Evolutionary conservation across 2,888 invertebrate genomes (phyloP).

Genomic region (Nemotelus nigrinus): DNA sequence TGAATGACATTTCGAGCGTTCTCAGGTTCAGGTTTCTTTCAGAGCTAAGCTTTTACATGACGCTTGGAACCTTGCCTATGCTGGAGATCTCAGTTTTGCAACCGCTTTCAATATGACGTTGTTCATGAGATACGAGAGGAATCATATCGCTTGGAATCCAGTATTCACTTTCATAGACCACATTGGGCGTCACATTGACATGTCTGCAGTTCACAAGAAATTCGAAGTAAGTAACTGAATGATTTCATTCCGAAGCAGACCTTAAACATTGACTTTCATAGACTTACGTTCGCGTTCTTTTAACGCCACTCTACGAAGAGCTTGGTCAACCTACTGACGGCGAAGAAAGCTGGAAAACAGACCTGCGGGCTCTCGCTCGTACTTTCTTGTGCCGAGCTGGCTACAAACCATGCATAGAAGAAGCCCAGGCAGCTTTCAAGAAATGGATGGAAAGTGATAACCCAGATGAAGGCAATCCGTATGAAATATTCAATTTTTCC

Average conservation of each 20-base stretch:
- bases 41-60: conserved; percentile 80
- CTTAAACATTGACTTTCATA: conserved; percentile 57
- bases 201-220: conserved; percentile 72
- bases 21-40: not conserved
- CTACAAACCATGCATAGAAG: conserved; percentile 79
- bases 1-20: not conserved
- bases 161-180: conserved; percentile 86
- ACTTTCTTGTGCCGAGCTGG: conserved; percentile 80
- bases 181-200: conserved; percentile 78
- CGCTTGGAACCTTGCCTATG: conserved; percentile 81
- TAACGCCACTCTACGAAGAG: conserved; percentile 79
- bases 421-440: conserved; percentile 76
- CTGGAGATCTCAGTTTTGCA: conserved; percentile 79
- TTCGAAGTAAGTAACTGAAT: conserved; percentile 71
- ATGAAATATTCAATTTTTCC: conserved; percentile 61
- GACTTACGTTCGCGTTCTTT: conserved; percentile 75
- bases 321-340: conserved; percentile 68
- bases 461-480: conserved; percentile 85
- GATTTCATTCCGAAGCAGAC: not conserved
- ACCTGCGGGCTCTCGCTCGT: conserved; percentile 74
- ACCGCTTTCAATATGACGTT: conserved; percentile 83
- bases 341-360: conserved; percentile 75
- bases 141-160: conserved; percentile 83
- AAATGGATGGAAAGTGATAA: conserved; percentile 80
- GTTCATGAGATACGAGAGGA: conserved; percentile 77